These are phyloP conservation scores for Dicaeum eximium DNA, from an alignment of 2,113 vertebrate species.

Conservation along the genomic window DNA sequence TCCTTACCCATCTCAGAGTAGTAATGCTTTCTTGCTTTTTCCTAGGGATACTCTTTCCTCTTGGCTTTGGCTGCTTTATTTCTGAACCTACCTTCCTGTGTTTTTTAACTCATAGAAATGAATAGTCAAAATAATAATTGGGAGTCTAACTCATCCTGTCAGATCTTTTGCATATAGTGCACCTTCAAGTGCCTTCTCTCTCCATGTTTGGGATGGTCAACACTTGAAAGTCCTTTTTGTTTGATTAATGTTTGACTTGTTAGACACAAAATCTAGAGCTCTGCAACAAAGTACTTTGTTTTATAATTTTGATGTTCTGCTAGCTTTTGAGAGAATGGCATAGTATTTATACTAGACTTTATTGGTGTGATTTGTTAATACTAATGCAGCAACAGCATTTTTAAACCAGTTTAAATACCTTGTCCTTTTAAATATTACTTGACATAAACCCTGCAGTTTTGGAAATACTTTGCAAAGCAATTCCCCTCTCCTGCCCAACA, in stretches of 20 bases:
- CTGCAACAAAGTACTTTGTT: neutral
- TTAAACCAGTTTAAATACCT: neutral
- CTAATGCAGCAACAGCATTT: neutral
- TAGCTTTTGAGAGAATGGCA: neutral
- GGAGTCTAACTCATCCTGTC: neutral
- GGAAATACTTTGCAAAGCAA: neutral
- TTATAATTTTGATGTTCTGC: neutral
- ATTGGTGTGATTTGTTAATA: neutral
- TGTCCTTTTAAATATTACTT: neutral
- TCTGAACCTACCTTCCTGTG: neutral
- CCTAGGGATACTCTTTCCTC: neutral
- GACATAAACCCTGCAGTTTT: neutral
- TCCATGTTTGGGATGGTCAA: fast-evolving
- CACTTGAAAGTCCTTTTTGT: neutral
- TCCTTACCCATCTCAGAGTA: neutral
- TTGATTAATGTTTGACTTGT: neutral
- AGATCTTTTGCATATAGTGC: neutral
- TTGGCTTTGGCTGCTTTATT: neutral
- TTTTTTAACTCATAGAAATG: neutral
- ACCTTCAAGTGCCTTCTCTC: neutral
- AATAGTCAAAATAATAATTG: neutral
- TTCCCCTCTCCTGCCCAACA: fast-evolving
- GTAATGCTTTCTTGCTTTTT: neutral
- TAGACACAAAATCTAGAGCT: neutral
- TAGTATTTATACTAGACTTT: neutral